A percentile compares a stretch with the other conserved stretches of the same genome.
Conservation (phyloP, 2,113 vertebrate genomes). For the Panthera tigris region DNA sequence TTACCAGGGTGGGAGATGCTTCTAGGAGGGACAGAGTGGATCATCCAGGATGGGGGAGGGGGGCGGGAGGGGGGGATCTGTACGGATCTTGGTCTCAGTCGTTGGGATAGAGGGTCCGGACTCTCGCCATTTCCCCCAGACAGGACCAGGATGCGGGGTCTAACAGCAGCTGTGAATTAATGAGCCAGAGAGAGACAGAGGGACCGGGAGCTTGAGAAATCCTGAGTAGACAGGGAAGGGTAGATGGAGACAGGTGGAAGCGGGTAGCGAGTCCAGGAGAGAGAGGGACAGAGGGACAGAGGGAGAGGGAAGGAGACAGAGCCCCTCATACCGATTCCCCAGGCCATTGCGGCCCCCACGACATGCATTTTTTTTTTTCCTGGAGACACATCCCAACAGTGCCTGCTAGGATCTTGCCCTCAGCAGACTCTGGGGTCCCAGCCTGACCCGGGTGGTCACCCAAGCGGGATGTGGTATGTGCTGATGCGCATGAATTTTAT, state of each 20-base stretch:
- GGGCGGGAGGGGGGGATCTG: neutral
- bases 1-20: neutral
- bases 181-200: neutral
- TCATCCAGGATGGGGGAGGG: neutral
- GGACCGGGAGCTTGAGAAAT: neutral
- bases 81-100: neutral
- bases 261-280: neutral
- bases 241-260: neutral
- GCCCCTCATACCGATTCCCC: neutral
- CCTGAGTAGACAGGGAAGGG: neutral
- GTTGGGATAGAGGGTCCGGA: neutral
- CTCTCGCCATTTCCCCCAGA: neutral
- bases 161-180: neutral
- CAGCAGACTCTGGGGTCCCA: neutral
- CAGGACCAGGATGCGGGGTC: neutral
- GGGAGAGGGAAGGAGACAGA: neutral
- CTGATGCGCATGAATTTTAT: neutral
- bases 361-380: rapidly evolving
- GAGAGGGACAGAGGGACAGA: neutral
- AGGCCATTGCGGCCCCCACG: neutral
- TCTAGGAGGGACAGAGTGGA: neutral
- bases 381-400: neutral
- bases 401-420: too few species aligned
- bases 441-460: too few species aligned
- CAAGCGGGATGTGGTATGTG: too few species aligned